Evolutionary conservation across 1,140 invertebrate genomes (phyloP).

Genomic region (Drosophila lacertosa): DNA sequence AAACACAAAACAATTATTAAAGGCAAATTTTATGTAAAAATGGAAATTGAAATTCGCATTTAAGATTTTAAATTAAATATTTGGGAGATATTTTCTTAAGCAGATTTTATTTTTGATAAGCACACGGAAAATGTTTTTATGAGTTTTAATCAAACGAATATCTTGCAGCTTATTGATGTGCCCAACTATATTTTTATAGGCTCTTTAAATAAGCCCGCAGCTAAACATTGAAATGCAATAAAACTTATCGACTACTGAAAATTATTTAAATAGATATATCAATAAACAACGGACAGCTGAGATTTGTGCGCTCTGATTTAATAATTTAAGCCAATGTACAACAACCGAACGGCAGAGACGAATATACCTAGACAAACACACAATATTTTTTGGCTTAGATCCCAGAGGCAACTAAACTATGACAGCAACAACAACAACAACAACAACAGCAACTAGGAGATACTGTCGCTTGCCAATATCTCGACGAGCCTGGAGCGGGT

Average conservation of each 20-base stretch:
- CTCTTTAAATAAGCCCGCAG: neutral
- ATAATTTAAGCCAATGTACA: constrained; percentile 30
- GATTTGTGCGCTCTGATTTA: constrained; percentile 18
- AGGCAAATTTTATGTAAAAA: too few species aligned
- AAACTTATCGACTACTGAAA: neutral
- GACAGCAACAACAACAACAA: constrained; percentile 31
- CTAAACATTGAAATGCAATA: neutral
- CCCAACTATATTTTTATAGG: too few species aligned
- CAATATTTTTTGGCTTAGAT: constrained; percentile 32
- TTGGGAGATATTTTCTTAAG: too few species aligned
- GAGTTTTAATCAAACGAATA: too few species aligned
- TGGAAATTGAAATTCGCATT: too few species aligned
- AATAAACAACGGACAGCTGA: constrained; percentile 14
- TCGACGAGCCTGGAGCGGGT: constrained; percentile 19
- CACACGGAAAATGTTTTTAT: too few species aligned
- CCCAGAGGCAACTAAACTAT: constrained; percentile 38
- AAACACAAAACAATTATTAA: too few species aligned
- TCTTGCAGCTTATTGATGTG: too few species aligned
- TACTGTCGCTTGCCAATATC: constrained; percentile 69
- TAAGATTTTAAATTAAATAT: too few species aligned
- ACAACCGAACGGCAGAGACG: constrained; percentile 13
- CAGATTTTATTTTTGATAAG: too few species aligned
- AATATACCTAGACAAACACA: constrained; percentile 55
- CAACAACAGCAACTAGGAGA: constrained; percentile 17
- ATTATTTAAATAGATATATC: constrained; percentile 10